Base-by-base conservation (phyloP, 2,797 vertebrate genomes). In the Halcyon smyrnensis region DNA sequence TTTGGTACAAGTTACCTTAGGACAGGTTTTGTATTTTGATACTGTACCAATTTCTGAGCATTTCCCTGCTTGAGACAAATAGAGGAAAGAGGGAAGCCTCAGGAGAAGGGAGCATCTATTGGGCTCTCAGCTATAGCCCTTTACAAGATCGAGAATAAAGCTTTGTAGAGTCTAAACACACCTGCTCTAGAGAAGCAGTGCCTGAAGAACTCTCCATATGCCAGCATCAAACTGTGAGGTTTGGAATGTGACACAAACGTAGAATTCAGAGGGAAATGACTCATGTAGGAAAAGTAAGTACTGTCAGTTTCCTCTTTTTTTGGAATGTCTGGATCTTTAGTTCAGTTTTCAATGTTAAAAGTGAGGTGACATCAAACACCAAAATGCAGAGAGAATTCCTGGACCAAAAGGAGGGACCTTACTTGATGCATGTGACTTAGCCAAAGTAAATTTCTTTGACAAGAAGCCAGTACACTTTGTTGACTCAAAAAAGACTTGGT, bases 131-230 rank as follows among this genome's bases (percentile, higher is more conserved):
- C 51, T 87, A 30, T 10, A 73, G 77, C 62, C 32, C 30, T 84
- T 80, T 70, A 36, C 45, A 69, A 91, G 83, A 13, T 4, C 41
- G 30, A 71, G 60, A 74, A 84, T 45, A 64, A 92, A 91, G 8
- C 34, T 73, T 65, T 34, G 25, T 46, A 71, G 79, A 87, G 71
- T 37, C 54, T 65, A 92, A 92, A 82, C 20, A 76, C 21, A 91
- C 63, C 50, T 93, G 85, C 90, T 83, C 54, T 8, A 41, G 37
- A 37, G 74, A 82, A 87, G 82, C 9, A 2, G 32, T 73, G 78
- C 46, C 67, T 87, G 82, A 65, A 85, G 75, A 59, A 39, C 51
- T 79, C 59, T 84, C 78, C 78, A 62, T 85, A 93, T 95, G 85
- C 60, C 75, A 57, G 50, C 1, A 1, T 54, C 34, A 34, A 80